Evolutionary conservation across 2,888 invertebrate genomes (phyloP).

Genomic region (Parnassius mnemosyne): DNA sequence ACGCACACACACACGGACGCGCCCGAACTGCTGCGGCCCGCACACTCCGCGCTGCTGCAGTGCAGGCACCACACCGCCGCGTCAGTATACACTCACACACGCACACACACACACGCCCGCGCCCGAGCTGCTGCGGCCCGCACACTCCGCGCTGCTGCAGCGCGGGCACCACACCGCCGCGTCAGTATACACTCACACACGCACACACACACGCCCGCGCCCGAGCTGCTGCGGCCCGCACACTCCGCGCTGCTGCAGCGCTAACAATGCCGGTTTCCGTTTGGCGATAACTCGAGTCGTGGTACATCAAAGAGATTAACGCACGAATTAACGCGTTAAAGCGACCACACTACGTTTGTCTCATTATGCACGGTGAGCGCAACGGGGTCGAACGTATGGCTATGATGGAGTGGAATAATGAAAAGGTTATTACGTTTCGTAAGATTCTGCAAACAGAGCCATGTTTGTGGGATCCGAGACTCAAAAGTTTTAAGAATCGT

Average conservation of each 20-base stretch:
- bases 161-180: conserved; percentile 52
- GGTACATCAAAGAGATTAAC: too few species aligned
- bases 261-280: too few species aligned
- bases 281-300: too few species aligned
- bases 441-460: too few species aligned
- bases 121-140: conserved; percentile 72
- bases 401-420: too few species aligned
- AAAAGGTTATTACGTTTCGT: too few species aligned
- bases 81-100: conserved; percentile 26
- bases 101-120: conserved; percentile 43
- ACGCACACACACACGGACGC: conserved; percentile 33
- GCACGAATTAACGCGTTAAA: too few species aligned
- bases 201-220: conserved; percentile 40
- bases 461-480: too few species aligned
- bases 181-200: conserved; percentile 26
- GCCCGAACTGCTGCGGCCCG: conserved; percentile 72
- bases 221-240: conserved; percentile 71
- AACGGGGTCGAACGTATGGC: too few species aligned
- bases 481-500: too few species aligned
- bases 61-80: conserved; percentile 52
- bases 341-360: too few species aligned
- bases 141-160: conserved; percentile 74
- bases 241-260: conserved; percentile 71
- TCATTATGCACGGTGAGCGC: too few species aligned
- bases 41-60: conserved; percentile 74